phyloP scores from a whole-genome alignment of 2,797 vertebrate species.

The Astyanax mexicanus region DNA sequence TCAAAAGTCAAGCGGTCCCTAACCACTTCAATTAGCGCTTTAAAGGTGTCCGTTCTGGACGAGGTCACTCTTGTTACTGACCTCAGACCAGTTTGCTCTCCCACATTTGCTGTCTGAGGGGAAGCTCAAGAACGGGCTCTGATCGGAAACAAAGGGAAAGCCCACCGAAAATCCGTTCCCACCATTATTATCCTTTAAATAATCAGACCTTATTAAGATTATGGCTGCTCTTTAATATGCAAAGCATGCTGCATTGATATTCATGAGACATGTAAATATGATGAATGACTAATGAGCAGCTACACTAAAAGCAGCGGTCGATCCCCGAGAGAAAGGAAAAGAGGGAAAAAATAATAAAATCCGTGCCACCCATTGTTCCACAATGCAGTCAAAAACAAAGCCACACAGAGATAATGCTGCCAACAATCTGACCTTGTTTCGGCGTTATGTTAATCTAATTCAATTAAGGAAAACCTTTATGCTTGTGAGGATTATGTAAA shows the following conservation, averaged over 20 bases:
- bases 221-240: constrained; percentile 40
- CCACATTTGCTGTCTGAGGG: background rate
- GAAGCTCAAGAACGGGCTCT: background rate
- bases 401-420: constrained; percentile 71
- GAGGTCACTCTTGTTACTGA: background rate
- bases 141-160: background rate
- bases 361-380: constrained; percentile 65
- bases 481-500: constrained; percentile 52
- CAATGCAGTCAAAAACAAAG: constrained; percentile 68
- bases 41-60: background rate
- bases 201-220: constrained; percentile 69
- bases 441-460: constrained; percentile 67
- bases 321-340: constrained; percentile 24
- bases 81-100: background rate
- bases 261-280: constrained; percentile 54
- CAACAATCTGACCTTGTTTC: constrained; percentile 77
- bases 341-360: constrained; percentile 21
- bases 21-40: constrained; percentile 43
- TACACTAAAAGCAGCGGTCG: constrained; percentile 34
- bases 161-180: constrained; percentile 60
- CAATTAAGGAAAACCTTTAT: constrained; percentile 60
- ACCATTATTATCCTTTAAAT: constrained; percentile 70
- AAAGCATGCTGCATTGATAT: constrained; percentile 43
- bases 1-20: constrained; percentile 67
- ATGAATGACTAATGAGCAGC: constrained; percentile 58